Percentiles rank a stretch among this genome's conserved stretches.
phyloP scores from a whole-genome alignment of 2,113 vertebrate species.

The Callipepla squamata region DNA sequence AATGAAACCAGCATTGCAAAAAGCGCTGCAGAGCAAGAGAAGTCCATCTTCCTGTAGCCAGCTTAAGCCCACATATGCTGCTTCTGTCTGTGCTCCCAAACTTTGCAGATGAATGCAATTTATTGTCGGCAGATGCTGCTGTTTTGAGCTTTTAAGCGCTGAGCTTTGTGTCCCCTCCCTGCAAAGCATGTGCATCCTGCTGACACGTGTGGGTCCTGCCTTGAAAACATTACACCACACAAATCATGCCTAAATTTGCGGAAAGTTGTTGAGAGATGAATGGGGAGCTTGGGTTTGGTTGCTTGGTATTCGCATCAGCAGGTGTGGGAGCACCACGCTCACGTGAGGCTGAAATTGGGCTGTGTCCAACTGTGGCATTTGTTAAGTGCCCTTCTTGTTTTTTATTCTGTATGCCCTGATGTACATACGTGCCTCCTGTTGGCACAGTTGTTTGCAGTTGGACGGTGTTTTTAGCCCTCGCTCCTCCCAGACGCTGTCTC shows the following conservation, averaged over 20 bases:
- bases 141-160: background rate
- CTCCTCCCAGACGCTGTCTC: background rate
- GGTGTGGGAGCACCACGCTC: background rate
- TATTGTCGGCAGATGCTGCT: slow-evolving; percentile 44
- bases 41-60: slow-evolving; percentile 11
- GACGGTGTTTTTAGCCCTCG: slow-evolving; percentile 14
- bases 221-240: background rate
- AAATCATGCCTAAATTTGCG: background rate
- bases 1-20: background rate
- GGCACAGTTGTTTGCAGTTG: background rate
- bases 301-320: background rate
- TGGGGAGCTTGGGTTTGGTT: background rate
- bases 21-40: slow-evolving; percentile 5
- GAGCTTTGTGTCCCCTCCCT: background rate
- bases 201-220: background rate
- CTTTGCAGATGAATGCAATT: slow-evolving; percentile 22
- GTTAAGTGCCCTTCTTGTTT: background rate
- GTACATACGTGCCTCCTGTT: background rate
- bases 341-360: background rate
- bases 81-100: slow-evolving; percentile 42
- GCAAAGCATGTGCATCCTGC: background rate
- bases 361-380: background rate
- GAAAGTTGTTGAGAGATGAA: background rate
- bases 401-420: background rate
- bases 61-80: slow-evolving; percentile 44